phyloP scores from a whole-genome alignment of 2,888 invertebrate genomes.

The Elegia similella region DNA sequence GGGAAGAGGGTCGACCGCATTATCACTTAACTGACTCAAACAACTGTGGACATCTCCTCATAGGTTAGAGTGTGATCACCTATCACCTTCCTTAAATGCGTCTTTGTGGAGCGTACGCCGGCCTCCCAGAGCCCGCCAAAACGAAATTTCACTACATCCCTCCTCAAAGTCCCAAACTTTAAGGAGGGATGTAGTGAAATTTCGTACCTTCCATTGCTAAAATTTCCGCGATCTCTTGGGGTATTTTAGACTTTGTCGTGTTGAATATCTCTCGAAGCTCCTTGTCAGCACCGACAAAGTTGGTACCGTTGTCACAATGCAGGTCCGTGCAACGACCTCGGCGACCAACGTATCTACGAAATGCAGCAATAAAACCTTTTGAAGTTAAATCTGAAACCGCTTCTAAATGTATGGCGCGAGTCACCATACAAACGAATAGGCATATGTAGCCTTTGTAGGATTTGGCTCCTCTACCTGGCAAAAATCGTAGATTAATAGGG shows the following conservation, averaged over 20 bases:
- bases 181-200: not conserved
- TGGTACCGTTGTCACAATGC: not conserved
- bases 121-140: constrained; percentile 33
- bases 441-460: constrained; percentile 30
- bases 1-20: constrained; percentile 12
- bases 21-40: constrained; percentile 22
- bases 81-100: constrained; percentile 27
- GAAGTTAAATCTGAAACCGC: not conserved
- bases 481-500: constrained; percentile 26
- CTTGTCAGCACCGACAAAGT: constrained; percentile 2
- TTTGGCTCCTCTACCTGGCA: constrained; percentile 26
- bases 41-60: constrained; percentile 26
- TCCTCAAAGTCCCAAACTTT: no score
- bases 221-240: not conserved
- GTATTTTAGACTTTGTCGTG: not conserved
- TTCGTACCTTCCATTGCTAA: not conserved
- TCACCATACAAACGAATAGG: constrained; percentile 13
- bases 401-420: constrained; percentile 7
- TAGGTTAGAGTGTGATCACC: constrained; percentile 24
- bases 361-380: not conserved
- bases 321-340: not conserved
- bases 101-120: constrained; percentile 25
- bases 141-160: no score
- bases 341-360: not conserved
- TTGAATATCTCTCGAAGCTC: not conserved